Percentiles rank a stretch among this genome's conserved stretches.
Conservation (phyloP, 30 jellyfish, hydroid and myxozoan species). For the Clytia hemisphaerica region DNA sequence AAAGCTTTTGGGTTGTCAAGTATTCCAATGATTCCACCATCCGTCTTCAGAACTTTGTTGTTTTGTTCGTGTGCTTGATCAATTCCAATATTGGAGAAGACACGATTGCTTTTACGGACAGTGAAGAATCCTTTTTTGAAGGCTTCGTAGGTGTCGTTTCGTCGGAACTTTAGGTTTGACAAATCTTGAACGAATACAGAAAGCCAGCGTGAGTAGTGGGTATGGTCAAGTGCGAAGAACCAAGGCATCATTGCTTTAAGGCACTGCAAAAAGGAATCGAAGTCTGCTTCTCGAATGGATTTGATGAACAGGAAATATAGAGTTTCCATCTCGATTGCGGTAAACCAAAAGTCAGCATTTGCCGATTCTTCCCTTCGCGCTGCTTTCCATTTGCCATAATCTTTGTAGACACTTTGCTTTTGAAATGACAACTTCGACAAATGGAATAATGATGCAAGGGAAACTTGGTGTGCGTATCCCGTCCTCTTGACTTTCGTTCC, state of each 20-base stretch:
- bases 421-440: neutral
- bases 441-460: neutral
- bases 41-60: conserved; percentile 28
- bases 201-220: conserved; percentile 40
- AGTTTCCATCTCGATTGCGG: neutral
- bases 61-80: conserved; percentile 64
- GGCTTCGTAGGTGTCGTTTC: neutral
- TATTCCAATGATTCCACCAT: conserved; percentile 52
- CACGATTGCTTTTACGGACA: conserved; percentile 5
- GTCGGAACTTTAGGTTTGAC: too few species aligned
- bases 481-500: neutral
- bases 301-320: neutral
- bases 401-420: neutral
- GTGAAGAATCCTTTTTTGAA: conserved; percentile 20
- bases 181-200: conserved; percentile 8
- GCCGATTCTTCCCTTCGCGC: neutral
- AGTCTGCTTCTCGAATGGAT: neutral
- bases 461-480: neutral
- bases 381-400: neutral
- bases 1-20: conserved; percentile 27
- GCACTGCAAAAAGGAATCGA: neutral
- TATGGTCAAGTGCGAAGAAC: conserved; percentile 16
- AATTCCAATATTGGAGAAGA: conserved; percentile 17
- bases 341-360: neutral
- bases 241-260: neutral